Base-by-base conservation (phyloP, 2,797 vertebrate species). In the Macroramphosus scolopax region DNA sequence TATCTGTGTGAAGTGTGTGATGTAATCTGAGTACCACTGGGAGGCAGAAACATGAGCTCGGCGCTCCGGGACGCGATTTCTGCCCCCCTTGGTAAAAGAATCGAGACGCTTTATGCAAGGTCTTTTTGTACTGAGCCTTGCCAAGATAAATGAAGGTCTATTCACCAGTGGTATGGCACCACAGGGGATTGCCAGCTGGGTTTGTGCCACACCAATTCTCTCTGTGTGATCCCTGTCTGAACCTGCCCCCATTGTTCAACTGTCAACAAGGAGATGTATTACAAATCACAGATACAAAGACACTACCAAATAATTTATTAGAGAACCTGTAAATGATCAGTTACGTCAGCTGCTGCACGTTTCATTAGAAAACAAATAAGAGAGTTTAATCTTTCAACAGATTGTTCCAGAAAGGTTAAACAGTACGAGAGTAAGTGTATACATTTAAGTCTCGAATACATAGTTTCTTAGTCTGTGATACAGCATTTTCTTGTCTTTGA, bases 121-220 rank as follows among this genome's bases (percentile, higher is more conserved):
- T 61, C 57, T 63, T 62, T 64, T 63, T 73, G 52, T 65, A 40
- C 42, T 10, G 33, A 59, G 63, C 17, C 49, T 14, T 68, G 67
- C 61, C 40, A 72, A 73, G 56, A 82, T 78, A 75, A 82, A 83
- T 70, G 55, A 68, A 41, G 20, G 42, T 56, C 73, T 75, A 57
- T 82, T 80, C 63, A 68, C 32, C 37, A 51, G 44, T 42, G 53
- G 50, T 63, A 52, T 68, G 33, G 18, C 44, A 48, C 58, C 16
- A 2, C 22, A 15, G 37, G 30, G 48, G 47, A 38, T 35, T 77
- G 75, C 75, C 77, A 78, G 75, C 73, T 85, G 64, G 62, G 52
- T 47, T 45, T 18, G 32, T 80, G 82, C 78, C 73, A 74, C 66
- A 45, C 48, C 53, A 56, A 50, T 78, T 75, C 57, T 68, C 55